These are phyloP conservation scores for Cecidostiba fungosa DNA, from an alignment of 2,888 invertebrate species.

Conservation along the genomic window DNA sequence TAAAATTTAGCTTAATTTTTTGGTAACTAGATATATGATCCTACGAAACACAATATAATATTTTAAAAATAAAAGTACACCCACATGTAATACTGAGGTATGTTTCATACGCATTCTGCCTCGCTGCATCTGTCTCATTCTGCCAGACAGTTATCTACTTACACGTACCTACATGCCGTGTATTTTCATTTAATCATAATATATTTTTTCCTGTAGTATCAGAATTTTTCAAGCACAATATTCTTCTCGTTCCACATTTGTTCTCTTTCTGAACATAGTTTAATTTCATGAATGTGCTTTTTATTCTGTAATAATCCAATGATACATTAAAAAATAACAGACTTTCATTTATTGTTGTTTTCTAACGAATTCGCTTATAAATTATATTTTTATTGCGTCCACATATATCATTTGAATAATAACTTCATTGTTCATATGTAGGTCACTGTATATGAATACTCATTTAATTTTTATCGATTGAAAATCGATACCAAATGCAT, in stretches of 20 bases:
- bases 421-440: neutral
- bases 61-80: too few relatives aligned
- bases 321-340: neutral
- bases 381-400: neutral
- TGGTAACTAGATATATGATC: too few relatives aligned
- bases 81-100: too few relatives aligned
- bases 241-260: neutral
- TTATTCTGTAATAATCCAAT: neutral
- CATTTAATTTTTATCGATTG: conserved; percentile 28
- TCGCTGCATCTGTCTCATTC: too few relatives aligned
- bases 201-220: neutral
- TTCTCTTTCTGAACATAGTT: neutral
- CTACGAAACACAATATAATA: too few relatives aligned
- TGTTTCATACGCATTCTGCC: too few relatives aligned
- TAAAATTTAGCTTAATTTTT: too few relatives aligned
- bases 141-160: too few relatives aligned
- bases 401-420: neutral
- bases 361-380: neutral
- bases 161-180: too few relatives aligned
- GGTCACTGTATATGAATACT: neutral
- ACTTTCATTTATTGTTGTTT: too few relatives aligned
- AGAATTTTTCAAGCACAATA: neutral
- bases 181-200: too few relatives aligned
- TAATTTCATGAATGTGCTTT: neutral
- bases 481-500: conserved; percentile 23